phyloP scores from a whole-genome alignment of 1,140 invertebrate species.

The Venustaconcha ellipsiformis region DNA sequence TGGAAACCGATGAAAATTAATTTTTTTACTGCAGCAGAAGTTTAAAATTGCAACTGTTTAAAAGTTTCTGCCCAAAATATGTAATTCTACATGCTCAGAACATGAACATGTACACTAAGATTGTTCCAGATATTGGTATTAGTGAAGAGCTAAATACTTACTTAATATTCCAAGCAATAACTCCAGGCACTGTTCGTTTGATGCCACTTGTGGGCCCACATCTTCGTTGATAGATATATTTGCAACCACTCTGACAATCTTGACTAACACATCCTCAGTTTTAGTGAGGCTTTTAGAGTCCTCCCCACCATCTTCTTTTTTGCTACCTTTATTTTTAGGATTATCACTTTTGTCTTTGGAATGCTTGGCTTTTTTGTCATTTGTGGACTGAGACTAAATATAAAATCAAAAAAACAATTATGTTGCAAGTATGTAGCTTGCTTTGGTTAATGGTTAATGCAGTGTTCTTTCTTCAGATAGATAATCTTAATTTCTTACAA shows the following conservation, averaged over 20 bases:
- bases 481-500: too few species aligned
- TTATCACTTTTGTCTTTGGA: background rate
- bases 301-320: constrained; percentile 14
- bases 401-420: too few species aligned
- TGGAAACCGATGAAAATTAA: too few species aligned
- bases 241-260: constrained; percentile 79
- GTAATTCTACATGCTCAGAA: background rate
- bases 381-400: background rate
- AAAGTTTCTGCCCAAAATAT: background rate
- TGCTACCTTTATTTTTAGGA: constrained; percentile 21
- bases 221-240: constrained; percentile 80
- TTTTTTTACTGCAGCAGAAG: too few species aligned
- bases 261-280: constrained; percentile 66
- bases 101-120: background rate
- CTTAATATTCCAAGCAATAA: constrained; percentile 71
- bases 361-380: constrained; percentile 5
- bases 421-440: too few species aligned
- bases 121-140: background rate
- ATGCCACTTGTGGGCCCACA: constrained; percentile 75
- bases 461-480: too few species aligned
- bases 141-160: constrained; percentile 30
- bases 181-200: constrained; percentile 68
- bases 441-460: too few species aligned
- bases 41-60: background rate
- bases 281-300: constrained; percentile 26